Evolutionary conservation across 2,888 invertebrate genomes (phyloP).

Genomic region (Macrophya annulata): DNA sequence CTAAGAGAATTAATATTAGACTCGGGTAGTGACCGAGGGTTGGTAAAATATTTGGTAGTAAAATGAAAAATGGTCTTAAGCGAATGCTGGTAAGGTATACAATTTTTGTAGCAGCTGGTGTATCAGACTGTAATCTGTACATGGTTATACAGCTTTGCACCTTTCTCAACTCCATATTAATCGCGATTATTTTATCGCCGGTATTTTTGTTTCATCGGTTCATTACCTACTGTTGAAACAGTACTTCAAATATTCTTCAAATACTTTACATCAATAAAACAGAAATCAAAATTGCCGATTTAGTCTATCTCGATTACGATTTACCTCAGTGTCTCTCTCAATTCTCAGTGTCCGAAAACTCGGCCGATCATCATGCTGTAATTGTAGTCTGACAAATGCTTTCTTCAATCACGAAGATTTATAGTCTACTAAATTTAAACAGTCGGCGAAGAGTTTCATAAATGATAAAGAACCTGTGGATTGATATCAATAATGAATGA

Average conservation of each 20-base stretch:
- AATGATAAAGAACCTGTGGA: not conserved
- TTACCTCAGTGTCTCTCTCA: not conserved
- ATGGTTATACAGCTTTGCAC: not conserved
- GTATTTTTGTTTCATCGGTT: not conserved
- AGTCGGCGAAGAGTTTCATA: not conserved
- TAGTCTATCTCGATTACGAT: not conserved
- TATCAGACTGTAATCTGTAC: not conserved
- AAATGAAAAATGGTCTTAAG: too few relatives aligned
- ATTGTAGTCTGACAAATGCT: not conserved
- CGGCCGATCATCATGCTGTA: not conserved
- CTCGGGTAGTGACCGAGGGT: too few relatives aligned
- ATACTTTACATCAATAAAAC: not conserved
- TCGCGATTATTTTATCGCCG: not conserved
- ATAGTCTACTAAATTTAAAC: not conserved
- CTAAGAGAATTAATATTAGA: too few relatives aligned
- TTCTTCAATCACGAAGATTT: not conserved
- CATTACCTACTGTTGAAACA: not conserved
- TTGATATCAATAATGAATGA: not conserved
- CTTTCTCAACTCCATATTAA: not conserved
- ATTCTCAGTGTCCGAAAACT: not conserved
- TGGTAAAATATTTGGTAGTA: too few relatives aligned
- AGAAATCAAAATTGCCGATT: not conserved
- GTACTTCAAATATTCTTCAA: too few relatives aligned
- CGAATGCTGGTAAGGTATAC: too few relatives aligned
- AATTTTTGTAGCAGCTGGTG: not conserved